These are phyloP conservation scores for Ariopsis seemanni DNA, from an alignment of 2,113 vertebrate species.

Conservation along the genomic window DNA sequence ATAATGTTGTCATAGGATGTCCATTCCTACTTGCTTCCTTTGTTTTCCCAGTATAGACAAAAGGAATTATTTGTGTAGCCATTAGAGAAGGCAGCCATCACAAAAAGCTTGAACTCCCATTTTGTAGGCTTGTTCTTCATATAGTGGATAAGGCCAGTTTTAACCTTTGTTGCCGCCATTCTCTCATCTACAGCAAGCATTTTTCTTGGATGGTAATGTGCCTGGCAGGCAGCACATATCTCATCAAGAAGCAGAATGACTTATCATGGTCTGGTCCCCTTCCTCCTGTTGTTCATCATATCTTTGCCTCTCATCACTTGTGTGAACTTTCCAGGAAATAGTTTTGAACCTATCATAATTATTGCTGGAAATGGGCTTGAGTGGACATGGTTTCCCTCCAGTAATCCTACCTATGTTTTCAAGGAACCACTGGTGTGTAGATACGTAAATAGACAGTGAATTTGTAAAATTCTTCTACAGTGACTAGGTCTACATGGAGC, in stretches of 20 bases:
- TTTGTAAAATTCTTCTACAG: not conserved
- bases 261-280: not conserved
- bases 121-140: not conserved
- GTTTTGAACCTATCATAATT: not conserved
- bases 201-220: not conserved
- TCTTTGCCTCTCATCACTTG: not conserved
- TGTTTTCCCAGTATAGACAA: not conserved
- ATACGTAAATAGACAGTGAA: not conserved
- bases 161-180: not conserved
- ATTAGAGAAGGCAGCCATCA: not conserved
- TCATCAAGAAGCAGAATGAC: not conserved
- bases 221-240: not conserved
- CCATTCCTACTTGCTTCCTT: not conserved
- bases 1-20: not conserved
- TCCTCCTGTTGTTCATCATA: not conserved
- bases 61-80: not conserved
- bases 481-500: not conserved
- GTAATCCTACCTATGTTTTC: not conserved
- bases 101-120: not conserved
- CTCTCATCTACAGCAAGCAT: not conserved
- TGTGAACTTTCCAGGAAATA: not conserved
- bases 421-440: not conserved
- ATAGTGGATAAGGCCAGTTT: not conserved
- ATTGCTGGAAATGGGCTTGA: not conserved
- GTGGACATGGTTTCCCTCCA: not conserved